phyloP scores from a whole-genome alignment of 2,797 vertebrate genomes.

The Chaenodraco wilsoni region DNA sequence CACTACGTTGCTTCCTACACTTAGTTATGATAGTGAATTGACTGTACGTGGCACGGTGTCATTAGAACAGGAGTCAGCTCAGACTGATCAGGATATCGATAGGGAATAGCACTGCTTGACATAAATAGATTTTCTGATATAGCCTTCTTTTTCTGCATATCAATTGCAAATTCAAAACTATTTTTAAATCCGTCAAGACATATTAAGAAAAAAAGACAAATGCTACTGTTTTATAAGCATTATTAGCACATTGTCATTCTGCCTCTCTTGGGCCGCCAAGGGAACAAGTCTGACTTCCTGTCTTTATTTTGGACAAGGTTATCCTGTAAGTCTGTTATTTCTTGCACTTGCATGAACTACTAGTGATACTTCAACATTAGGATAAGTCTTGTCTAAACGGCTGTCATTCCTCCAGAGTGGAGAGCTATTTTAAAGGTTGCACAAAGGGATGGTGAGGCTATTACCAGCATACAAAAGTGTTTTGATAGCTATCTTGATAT shows the following conservation, averaged over 20 bases:
- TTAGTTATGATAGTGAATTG: slow-evolving; percentile 39
- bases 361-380: slow-evolving; percentile 57
- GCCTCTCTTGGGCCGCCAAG: not conserved
- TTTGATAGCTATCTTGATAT: slow-evolving; percentile 73
- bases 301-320: slow-evolving; percentile 37
- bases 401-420: slow-evolving; percentile 66
- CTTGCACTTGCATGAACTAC: slow-evolving; percentile 36
- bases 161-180: slow-evolving; percentile 43
- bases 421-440: slow-evolving; percentile 70
- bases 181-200: slow-evolving; percentile 56
- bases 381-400: slow-evolving; percentile 67
- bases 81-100: slow-evolving; percentile 55
- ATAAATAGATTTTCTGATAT: slow-evolving; percentile 51
- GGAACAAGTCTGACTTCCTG: slow-evolving; percentile 22
- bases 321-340: slow-evolving; percentile 35
- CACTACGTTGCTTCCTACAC: slow-evolving; percentile 17
- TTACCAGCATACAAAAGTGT: slow-evolving; percentile 71
- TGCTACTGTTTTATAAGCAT: slow-evolving; percentile 15
- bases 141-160: slow-evolving; percentile 31
- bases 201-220: slow-evolving; percentile 5
- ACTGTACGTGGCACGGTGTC: slow-evolving; percentile 42
- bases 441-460: slow-evolving; percentile 54
- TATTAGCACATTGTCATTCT: slow-evolving; percentile 32
- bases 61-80: slow-evolving; percentile 50
- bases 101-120: slow-evolving; percentile 49